phyloP scores from a whole-genome alignment of 2,113 vertebrate species.

The Cygnus atratus region DNA sequence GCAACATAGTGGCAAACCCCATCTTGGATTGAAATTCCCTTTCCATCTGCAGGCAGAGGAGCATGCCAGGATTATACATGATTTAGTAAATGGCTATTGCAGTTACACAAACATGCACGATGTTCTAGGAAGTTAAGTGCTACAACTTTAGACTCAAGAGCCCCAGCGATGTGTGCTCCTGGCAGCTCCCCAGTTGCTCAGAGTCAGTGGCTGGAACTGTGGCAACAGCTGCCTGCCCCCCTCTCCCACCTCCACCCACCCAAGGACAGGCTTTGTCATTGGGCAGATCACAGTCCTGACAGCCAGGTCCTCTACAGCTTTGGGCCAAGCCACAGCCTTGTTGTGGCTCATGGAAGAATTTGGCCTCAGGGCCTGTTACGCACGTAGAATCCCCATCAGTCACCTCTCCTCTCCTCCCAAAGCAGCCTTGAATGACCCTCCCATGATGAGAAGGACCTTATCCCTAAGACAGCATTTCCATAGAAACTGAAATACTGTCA shows the following conservation, averaged over 20 bases:
- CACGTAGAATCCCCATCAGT: not conserved
- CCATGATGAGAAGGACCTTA: not conserved
- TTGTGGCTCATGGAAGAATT: not conserved
- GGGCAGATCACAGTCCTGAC: not conserved
- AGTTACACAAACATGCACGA: not conserved
- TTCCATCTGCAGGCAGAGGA: not conserved
- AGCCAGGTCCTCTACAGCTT: not conserved
- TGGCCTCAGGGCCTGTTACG: not conserved
- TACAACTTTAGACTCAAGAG: constrained; percentile 18
- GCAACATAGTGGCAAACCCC: constrained; percentile 33
- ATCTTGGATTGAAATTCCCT: not conserved
- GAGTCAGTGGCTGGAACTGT: not conserved
- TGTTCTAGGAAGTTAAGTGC: constrained; percentile 39
- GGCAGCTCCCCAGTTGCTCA: constrained; percentile 28
- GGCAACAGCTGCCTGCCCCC: not conserved
- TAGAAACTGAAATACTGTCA: constrained; percentile 26
- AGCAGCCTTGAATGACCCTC: not conserved
- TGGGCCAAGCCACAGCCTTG: not conserved
- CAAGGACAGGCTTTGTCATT: not conserved
- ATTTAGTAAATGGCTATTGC: constrained; percentile 14
- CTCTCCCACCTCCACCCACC: not conserved
- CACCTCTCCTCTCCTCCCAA: not conserved
- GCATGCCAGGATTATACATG: constrained; percentile 30
- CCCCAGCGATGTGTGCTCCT: not conserved
- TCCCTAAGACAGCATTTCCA: constrained; percentile 9